Conservation (phyloP, 2,797 vertebrate species). For the Rhinoraja longicauda region DNA sequence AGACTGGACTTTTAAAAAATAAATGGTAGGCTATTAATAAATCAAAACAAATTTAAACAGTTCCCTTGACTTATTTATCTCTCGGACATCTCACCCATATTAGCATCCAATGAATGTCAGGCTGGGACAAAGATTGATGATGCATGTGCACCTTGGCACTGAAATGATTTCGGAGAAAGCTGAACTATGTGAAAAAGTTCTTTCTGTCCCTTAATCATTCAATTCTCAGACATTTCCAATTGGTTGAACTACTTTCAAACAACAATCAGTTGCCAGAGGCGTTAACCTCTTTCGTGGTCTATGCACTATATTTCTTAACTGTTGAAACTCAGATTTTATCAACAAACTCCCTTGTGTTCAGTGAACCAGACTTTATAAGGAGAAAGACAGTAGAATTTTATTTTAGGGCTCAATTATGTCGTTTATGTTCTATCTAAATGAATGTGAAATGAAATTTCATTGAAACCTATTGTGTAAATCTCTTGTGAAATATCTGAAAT, state of each 20-base stretch:
- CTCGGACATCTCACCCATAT: slow-evolving; percentile 3
- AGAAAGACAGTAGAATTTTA: background rate
- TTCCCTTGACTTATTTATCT: slow-evolving; percentile 27
- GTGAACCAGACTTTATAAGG: slow-evolving; percentile 2
- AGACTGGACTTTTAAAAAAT: background rate
- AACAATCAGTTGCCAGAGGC: slow-evolving; percentile 27
- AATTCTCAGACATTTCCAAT: slow-evolving; percentile 1
- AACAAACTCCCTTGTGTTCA: background rate
- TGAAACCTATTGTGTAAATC: background rate
- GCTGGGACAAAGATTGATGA: background rate
- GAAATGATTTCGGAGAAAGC: slow-evolving; percentile 19
- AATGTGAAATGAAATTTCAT: background rate
- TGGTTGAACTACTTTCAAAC: slow-evolving; percentile 15
- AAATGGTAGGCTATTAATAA: slow-evolving; percentile 19
- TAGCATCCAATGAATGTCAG: background rate
- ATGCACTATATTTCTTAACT: background rate
- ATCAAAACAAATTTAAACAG: slow-evolving; percentile 12
- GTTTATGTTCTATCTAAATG: background rate
- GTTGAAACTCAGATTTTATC: slow-evolving; percentile 14
- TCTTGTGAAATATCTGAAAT: background rate
- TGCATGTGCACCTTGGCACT: background rate
- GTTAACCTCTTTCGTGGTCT: background rate
- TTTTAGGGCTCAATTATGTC: background rate
- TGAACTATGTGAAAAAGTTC: background rate
- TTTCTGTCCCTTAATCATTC: slow-evolving; percentile 15